Conservation (phyloP, 2,113 vertebrate genomes). For the Cephalopholis sonnerati region DNA sequence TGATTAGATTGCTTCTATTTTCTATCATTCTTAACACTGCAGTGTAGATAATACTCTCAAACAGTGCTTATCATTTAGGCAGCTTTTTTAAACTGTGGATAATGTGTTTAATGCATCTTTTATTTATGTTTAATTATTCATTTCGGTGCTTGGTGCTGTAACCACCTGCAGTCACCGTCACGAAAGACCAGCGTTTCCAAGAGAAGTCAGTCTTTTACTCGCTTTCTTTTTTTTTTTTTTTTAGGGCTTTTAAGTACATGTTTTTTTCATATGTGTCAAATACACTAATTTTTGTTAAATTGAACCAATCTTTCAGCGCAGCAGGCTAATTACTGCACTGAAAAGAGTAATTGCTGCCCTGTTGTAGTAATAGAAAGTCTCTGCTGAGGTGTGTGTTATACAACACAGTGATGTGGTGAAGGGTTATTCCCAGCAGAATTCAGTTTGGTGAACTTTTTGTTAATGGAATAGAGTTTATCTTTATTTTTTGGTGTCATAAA, state of each 20-base stretch:
- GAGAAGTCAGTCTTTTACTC: neutral
- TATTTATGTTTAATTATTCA: constrained; percentile 13
- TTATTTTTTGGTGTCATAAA: neutral
- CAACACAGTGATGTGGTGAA: neutral
- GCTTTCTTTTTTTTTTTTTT: neutral
- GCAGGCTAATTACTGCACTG: constrained; percentile 4
- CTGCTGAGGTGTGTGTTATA: constrained; percentile 7
- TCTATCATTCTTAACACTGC: neutral
- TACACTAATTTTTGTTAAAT: neutral
- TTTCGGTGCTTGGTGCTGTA: constrained; percentile 10
- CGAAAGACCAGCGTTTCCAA: neutral
- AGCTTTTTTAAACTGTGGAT: neutral
- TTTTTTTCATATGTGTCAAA: neutral
- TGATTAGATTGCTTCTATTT: neutral
- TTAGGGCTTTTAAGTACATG: neutral
- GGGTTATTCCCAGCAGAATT: neutral
- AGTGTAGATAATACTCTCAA: neutral
- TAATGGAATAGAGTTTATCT: neutral
- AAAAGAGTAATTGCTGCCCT: constrained; percentile 23
- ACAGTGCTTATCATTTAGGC: neutral
- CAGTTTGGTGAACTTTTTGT: neutral
- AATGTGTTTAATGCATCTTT: constrained; percentile 15
- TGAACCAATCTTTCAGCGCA: neutral
- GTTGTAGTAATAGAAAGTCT: constrained; percentile 20
- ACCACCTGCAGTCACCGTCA: neutral